Conservation (phyloP, 2,888 invertebrate species). For the Elaeidobius kamerunicus region DNA sequence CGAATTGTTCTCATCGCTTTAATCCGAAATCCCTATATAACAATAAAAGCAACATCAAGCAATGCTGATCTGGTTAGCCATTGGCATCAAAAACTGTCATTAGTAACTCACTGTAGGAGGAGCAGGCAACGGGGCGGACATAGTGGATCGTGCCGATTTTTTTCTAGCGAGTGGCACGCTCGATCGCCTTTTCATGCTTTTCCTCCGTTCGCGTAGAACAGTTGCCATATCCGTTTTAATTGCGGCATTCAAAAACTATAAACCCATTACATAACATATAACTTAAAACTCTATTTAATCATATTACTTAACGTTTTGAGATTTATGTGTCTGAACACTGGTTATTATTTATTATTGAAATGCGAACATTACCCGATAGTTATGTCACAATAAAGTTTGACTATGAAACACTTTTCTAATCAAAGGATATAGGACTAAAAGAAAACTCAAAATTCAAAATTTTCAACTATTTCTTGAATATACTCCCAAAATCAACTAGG, state of each 20-base stretch:
- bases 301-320: not conserved
- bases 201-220: conserved; percentile 46
- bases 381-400: too few relatives aligned
- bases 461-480: too few relatives aligned
- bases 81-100: conserved; percentile 23
- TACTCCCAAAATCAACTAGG: too few relatives aligned
- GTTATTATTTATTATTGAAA: conserved; percentile 1
- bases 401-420: too few relatives aligned
- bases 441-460: too few relatives aligned
- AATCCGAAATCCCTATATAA: too few relatives aligned
- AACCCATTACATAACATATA: conserved; percentile 19
- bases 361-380: too few relatives aligned
- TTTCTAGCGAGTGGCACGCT: conserved; percentile 51
- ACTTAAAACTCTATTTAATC: not conserved
- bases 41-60: conserved; percentile 8
- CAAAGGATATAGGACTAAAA: too few relatives aligned
- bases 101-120: conserved; percentile 49
- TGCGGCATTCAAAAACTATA: conserved; percentile 72
- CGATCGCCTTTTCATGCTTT: conserved; percentile 39
- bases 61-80: conserved; percentile 14
- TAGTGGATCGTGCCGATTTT: conserved; percentile 50
- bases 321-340: too few relatives aligned
- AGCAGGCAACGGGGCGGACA: conserved; percentile 50
- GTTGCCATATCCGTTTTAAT: conserved; percentile 72
- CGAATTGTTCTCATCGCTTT: too few relatives aligned